These are phyloP conservation scores for Cottus gobio DNA, from an alignment of 2,113 vertebrate genomes.

Conservation along the genomic window DNA sequence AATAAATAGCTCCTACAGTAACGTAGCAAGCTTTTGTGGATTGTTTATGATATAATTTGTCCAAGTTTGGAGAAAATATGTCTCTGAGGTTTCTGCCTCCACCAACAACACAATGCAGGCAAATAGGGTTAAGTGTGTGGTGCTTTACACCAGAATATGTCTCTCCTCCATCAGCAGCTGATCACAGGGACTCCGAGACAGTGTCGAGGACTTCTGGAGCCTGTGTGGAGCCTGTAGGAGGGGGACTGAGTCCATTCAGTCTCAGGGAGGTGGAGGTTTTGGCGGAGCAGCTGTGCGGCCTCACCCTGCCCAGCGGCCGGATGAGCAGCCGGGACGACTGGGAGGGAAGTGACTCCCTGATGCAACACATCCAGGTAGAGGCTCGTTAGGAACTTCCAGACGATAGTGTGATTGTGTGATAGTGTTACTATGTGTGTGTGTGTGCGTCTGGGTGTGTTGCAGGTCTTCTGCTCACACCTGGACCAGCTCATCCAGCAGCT, in stretches of 20 bases:
- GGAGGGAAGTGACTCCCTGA: conserved; percentile 78
- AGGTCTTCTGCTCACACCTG: conserved; percentile 91
- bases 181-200: not conserved
- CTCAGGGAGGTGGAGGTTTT: conserved; percentile 59
- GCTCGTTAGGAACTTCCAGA: fast-evolving
- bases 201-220: conserved; percentile 5
- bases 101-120: not conserved
- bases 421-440: not conserved
- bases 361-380: conserved; percentile 88
- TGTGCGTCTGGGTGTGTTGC: conserved; percentile 15
- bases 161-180: not conserved
- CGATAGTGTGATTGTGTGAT: too few relatives aligned
- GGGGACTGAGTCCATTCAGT: conserved; percentile 15
- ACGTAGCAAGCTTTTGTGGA: not conserved
- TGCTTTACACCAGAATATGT: too few relatives aligned
- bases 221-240: conserved; percentile 38
- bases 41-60: not conserved
- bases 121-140: not conserved
- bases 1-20: too few relatives aligned
- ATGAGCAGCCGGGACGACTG: conserved; percentile 33
- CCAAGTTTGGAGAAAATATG: not conserved
- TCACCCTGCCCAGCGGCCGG: conserved; percentile 44
- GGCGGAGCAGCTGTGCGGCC: conserved; percentile 63
- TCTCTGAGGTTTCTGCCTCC: not conserved
- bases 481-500: conserved; percentile 90